Percentiles rank a stretch among this genome's conserved stretches.
Evolutionary conservation across 1,140 invertebrate species (phyloP).

Genomic region (Paramacrobiotus metropolitanus): DNA sequence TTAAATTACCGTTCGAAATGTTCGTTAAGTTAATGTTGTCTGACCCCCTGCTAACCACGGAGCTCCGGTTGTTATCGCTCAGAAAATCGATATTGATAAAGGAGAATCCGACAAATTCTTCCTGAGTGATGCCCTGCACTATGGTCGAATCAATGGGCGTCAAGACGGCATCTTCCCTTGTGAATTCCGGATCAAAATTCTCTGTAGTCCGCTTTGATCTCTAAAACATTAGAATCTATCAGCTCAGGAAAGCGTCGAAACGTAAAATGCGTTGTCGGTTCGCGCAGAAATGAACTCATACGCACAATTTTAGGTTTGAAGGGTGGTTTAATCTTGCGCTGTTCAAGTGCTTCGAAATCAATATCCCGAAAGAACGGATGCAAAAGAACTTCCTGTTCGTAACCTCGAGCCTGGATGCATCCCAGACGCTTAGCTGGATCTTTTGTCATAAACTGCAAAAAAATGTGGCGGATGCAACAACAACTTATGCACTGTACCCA

Average conservation of each 20-base stretch:
- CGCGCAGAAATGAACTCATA: too few relatives aligned
- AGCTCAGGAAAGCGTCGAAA: too few relatives aligned
- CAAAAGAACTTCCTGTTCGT: constrained; percentile 57
- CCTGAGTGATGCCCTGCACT: constrained; percentile 78
- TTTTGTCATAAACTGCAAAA: constrained; percentile 88
- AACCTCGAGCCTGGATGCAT: constrained; percentile 46
- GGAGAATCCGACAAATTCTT: constrained; percentile 90
- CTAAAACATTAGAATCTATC: too few relatives aligned
- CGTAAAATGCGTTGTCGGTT: too few relatives aligned
- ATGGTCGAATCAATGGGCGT: constrained; percentile 77
- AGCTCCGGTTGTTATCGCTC: not conserved
- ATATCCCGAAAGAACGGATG: constrained; percentile 92
- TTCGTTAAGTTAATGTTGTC: too few relatives aligned
- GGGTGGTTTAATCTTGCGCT: constrained; percentile 69
- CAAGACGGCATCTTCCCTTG: constrained; percentile 81
- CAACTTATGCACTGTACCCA: too few relatives aligned
- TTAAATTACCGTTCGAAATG: too few relatives aligned
- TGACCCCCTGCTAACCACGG: not conserved
- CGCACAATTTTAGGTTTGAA: constrained; percentile 95
- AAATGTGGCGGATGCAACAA: too few relatives aligned
- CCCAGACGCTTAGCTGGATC: constrained; percentile 79
- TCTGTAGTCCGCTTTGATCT: constrained; percentile 88
- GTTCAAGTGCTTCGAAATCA: constrained; percentile 82
- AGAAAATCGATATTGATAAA: constrained; percentile 71
- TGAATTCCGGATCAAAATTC: constrained; percentile 98